These are phyloP conservation scores for Leptatherina wallacei DNA, from an alignment of 2,797 vertebrate species.

Conservation along the genomic window DNA sequence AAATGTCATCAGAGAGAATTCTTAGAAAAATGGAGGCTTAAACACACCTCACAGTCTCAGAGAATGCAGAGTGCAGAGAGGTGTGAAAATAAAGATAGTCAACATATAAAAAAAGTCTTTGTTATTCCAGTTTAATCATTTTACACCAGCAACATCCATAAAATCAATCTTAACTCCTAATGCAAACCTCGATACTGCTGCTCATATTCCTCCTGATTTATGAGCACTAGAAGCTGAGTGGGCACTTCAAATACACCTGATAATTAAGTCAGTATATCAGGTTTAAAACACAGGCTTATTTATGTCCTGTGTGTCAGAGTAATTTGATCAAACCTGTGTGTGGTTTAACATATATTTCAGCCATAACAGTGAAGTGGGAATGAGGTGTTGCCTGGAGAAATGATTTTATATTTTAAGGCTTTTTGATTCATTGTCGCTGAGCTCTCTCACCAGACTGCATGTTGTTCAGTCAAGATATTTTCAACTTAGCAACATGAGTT, in stretches of 20 bases:
- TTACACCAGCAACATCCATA: slow-evolving; percentile 13
- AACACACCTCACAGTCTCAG: slow-evolving; percentile 14
- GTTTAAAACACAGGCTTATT: slow-evolving; percentile 19
- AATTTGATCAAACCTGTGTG: slow-evolving; percentile 27
- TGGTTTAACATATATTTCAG: slow-evolving; percentile 19
- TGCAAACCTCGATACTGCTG: slow-evolving; percentile 2
- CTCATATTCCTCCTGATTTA: slow-evolving; percentile 42
- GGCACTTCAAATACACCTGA: slow-evolving; percentile 11
- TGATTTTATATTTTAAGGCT: slow-evolving; percentile 10
- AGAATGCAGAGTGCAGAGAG: not conserved
- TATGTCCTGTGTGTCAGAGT: slow-evolving; percentile 16
- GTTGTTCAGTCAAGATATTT: rapidly evolving
- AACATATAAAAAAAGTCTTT: slow-evolving; percentile 18
- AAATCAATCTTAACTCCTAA: slow-evolving; percentile 30
- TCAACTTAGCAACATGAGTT: not conserved
- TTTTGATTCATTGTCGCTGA: slow-evolving; percentile 24
- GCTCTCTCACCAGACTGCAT: not conserved
- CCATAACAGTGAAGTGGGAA: slow-evolving; percentile 3
- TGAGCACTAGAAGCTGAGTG: slow-evolving; percentile 24
- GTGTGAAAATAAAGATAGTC: not conserved
- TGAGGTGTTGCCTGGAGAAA: slow-evolving; percentile 1
- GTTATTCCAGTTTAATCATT: slow-evolving; percentile 11
- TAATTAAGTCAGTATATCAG: slow-evolving; percentile 55
- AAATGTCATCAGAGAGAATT: slow-evolving; percentile 53
- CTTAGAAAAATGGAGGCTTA: slow-evolving; percentile 3